Evolutionary conservation across 2,888 invertebrate genomes (phyloP).

Genomic region (Venusia cambrica): DNA sequence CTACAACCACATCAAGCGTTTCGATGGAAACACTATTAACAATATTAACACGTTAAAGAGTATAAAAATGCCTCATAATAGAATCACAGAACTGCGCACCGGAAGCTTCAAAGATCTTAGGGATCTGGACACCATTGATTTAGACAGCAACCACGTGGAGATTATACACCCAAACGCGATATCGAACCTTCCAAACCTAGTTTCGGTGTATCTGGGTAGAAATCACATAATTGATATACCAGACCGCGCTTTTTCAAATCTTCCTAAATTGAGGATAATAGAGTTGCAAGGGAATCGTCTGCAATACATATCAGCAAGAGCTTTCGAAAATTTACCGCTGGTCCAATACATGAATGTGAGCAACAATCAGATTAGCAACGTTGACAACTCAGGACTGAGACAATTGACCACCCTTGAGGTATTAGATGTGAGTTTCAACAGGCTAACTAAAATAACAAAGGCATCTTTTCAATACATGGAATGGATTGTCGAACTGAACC

Average conservation of each 20-base stretch:
- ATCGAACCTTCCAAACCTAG: constrained; percentile 84
- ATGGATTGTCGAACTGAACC: constrained; percentile 92
- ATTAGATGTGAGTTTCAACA: constrained; percentile 91
- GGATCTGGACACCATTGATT: constrained; percentile 86
- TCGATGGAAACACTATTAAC: constrained; percentile 86
- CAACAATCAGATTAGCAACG: constrained; percentile 86
- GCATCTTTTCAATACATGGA: constrained; percentile 87
- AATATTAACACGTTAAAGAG: constrained; percentile 85
- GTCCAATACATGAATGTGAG: constrained; percentile 91
- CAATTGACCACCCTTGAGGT: constrained; percentile 90
- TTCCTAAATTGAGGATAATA: constrained; percentile 86
- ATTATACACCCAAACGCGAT: constrained; percentile 87
- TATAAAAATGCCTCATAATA: constrained; percentile 88
- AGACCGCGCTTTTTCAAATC: constrained; percentile 87
- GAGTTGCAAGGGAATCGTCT: constrained; percentile 91
- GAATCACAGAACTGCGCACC: constrained; percentile 84
- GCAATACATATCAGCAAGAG: constrained; percentile 85
- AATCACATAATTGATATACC: constrained; percentile 89
- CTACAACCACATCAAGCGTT: constrained; percentile 86
- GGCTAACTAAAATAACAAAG: constrained; percentile 85
- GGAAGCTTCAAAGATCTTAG: constrained; percentile 87
- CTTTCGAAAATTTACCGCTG: constrained; percentile 89
- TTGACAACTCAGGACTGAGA: constrained; percentile 88
- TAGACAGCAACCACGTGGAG: constrained; percentile 91
- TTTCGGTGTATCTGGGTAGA: constrained; percentile 85